Base-by-base conservation (phyloP, 2,797 vertebrate species). In the Enteromius thamalakanensis region DNA sequence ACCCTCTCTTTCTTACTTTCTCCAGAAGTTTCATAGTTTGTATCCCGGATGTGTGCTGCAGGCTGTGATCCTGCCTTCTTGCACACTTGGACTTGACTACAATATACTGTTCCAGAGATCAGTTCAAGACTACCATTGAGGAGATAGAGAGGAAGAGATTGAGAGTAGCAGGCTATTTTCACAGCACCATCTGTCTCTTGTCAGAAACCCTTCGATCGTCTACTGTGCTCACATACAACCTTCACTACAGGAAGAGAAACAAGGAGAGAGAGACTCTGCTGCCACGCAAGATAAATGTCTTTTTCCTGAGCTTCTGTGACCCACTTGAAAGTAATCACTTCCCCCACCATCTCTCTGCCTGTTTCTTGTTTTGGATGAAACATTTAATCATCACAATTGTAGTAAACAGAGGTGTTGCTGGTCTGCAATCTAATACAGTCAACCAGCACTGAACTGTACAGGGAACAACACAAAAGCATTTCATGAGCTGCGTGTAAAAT, bases 321-420 rank as follows among this genome's bases (percentile, higher is more conserved):
- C 84, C 84, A 82, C 75, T 85, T 85, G 68, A 85, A 85, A 53
- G 45, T 85, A 85, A 85, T 85, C 74, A 81, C 68, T 82, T 70
- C 37, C 74, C 62, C 23, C 23, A 47, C 64, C 26, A 83, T 83
- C 65, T 78, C 65, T 78, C 65, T 77, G 64, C 64, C 51, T 47
- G 81, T 77, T 77, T 77, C 81, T 60, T 62, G 65, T 83, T 78
- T 60, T 42, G 75, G 53, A 70, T 83, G 65, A 83, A 83, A 83
- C 65, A 76, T 77, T 77, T 83, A 83, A 83, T 83, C 74, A 83
- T 83, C 81, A 60, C 74, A 68, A 51, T 62, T 77, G 51, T 77
- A 70, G 74, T 69, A 83, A 70, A 83, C 65, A 69, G 64, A 60
- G 47, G 71, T 76, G 65, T 55, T 58, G 60, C 37, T 67, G 80